Base-by-base conservation (phyloP, 1,140 invertebrate species). In the Zaprionus davidi region DNA sequence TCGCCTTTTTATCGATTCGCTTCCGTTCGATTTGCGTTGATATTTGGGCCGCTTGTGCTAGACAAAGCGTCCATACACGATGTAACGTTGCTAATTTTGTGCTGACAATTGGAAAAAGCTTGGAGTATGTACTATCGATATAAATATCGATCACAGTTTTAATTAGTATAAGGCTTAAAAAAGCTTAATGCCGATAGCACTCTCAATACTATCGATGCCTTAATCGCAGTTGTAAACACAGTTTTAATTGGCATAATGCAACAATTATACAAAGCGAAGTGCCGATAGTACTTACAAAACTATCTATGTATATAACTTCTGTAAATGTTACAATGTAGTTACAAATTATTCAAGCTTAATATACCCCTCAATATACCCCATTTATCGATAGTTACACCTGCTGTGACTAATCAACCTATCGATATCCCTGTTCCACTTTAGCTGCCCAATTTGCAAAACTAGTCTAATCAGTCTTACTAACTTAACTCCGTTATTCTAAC, bases 21-120 rank as follows among this genome's bases (percentile, higher is more conserved):
- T 86, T 86, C 83, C 83, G 83, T 86, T 86, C 73, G 77, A 88
- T 79, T 86, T 77, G 76, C 71, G 55, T 59, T 72, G 70, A 66
- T 66, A 67, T 72, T 73, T 59, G 62, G 68, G 49, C 34, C 49
- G 59, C 15, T 64, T 41, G 63, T n/a, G 55, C 65, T 67, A 69
- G 66, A 69, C 66, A 69, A 69, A 69, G 44, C 51, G 66, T 69
- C 66, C 53, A 58, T 41, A 20, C 31, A 22, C 44, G 4, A 69
- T 44, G 46, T 17, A 46, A 6, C 26, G 12, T 36, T 36, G 11
- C 24, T 28, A 22, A 58, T 69, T 58, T 74, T 69, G 51, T 62
- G 58, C 57, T 56, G 22, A 17, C n/a, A 74, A 28, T 57, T 49
- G 38, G 66, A 56, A 38, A 38, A 24, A 22, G 12, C 20, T 24